Evolutionary conservation across 2,888 invertebrate genomes (phyloP).

Genomic region (Mesorhabditis sp.): DNA sequence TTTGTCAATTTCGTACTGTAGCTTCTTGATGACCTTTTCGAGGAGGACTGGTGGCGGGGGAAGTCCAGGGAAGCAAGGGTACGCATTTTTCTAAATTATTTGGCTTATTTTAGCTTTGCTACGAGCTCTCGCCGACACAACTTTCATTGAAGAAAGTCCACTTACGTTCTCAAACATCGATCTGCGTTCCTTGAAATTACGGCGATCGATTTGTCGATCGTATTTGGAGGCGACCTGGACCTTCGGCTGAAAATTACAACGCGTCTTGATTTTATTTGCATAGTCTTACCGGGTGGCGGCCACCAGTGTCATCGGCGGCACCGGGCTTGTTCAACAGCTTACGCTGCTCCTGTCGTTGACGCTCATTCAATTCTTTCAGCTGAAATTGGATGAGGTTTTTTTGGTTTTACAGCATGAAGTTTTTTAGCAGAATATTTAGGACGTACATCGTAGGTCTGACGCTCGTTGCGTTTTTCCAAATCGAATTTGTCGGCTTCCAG

Average conservation of each 20-base stretch:
- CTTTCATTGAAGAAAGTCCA: slow-evolving; percentile 7
- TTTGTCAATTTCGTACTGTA: slow-evolving; percentile 31
- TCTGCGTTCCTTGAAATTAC: slow-evolving; percentile 61
- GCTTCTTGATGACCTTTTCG: slow-evolving; percentile 41
- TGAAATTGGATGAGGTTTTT: slow-evolving; percentile 21
- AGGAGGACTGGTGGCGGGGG: slow-evolving; percentile 49
- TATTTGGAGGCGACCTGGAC: slow-evolving; percentile 97
- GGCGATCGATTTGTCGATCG: slow-evolving; percentile 93
- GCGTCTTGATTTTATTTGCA: slow-evolving; percentile 12
- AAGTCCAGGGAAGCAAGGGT: slow-evolving; percentile 55
- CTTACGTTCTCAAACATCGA: slow-evolving; percentile 52
- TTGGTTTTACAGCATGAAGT: slow-evolving; percentile 6
- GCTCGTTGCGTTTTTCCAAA: slow-evolving; percentile 56
- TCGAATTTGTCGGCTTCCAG: slow-evolving; percentile 57
- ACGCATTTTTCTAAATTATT: slow-evolving; percentile 41
- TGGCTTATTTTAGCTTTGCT: too few relatives aligned
- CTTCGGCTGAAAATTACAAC: slow-evolving; percentile 70
- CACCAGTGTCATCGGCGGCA: slow-evolving; percentile 37
- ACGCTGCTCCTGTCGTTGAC: slow-evolving; percentile 53
- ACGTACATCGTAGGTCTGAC: slow-evolving; percentile 56
- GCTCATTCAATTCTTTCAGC: slow-evolving; percentile 57
- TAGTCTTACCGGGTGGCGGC: slow-evolving; percentile 35
- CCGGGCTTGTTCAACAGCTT: slow-evolving; percentile 51
- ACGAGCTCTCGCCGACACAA: not conserved
- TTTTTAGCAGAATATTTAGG: not conserved